phyloP scores from a whole-genome alignment of 2,113 vertebrate species.

The Glareola pratincola region DNA sequence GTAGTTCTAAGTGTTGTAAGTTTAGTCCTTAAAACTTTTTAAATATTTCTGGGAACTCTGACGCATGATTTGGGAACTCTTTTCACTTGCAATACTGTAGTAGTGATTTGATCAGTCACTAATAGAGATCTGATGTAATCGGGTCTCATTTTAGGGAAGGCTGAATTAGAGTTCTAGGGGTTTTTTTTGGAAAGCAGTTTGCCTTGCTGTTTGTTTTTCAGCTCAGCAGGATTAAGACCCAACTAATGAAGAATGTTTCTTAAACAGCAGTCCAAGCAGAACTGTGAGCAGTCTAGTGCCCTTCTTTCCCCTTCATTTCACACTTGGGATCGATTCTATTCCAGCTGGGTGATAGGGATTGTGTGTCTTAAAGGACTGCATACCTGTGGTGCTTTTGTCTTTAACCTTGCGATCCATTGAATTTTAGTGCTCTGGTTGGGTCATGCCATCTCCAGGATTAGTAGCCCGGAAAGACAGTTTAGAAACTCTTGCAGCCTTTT shows the following conservation, averaged over 20 bases:
- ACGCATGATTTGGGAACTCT: not conserved
- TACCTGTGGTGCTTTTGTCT: not conserved
- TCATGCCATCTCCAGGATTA: not conserved
- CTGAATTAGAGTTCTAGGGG: not conserved
- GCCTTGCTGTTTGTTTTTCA: not conserved
- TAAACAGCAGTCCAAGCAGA: not conserved
- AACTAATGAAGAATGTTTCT: not conserved
- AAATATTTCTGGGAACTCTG: not conserved
- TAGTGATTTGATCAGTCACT: not conserved
- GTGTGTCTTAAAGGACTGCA: not conserved
- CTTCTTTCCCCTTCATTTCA: not conserved
- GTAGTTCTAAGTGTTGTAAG: not conserved
- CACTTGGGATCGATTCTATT: not conserved
- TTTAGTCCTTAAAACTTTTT: not conserved
- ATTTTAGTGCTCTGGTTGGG: not conserved
- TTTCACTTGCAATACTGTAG: not conserved
- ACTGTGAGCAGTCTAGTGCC: not conserved
- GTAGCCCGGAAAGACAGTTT: not conserved
- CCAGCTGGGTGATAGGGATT: not conserved
- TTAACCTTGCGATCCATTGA: not conserved
- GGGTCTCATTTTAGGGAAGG: not conserved
- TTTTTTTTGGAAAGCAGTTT: not conserved
- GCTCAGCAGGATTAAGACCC: not conserved
- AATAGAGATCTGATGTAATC: not conserved
- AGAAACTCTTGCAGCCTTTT: not conserved